phyloP scores from a whole-genome alignment of 2,113 vertebrate species.

The Hypanus sabinus region DNA sequence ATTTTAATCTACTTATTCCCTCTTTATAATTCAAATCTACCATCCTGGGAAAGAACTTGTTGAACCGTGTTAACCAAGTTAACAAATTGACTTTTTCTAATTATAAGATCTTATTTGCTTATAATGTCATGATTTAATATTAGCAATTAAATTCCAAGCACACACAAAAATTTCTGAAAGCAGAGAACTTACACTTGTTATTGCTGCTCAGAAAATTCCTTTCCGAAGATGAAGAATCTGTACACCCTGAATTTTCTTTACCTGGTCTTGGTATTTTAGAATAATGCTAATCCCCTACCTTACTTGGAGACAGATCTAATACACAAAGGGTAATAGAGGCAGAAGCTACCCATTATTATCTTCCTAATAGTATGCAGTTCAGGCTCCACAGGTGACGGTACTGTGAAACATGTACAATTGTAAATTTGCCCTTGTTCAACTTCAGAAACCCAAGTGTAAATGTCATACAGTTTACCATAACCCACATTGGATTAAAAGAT shows the following conservation, averaged over 20 bases:
- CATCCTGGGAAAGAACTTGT: too few species aligned
- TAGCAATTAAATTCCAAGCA: background rate
- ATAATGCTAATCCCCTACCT: background rate
- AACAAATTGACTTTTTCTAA: background rate
- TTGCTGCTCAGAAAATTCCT: background rate
- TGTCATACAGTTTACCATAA: background rate
- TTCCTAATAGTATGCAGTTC: too few species aligned
- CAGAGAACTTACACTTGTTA: background rate
- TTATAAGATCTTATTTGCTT: background rate
- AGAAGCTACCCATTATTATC: background rate
- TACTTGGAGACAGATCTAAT: background rate
- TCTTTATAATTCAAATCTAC: too few species aligned
- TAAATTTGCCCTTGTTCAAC: background rate
- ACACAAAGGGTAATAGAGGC: background rate
- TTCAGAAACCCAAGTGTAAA: background rate
- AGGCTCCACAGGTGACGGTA: background rate
- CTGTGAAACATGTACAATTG: background rate
- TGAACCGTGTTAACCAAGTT: background rate
- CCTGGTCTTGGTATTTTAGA: background rate
- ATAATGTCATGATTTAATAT: background rate
- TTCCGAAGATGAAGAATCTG: background rate
- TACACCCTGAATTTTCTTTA: background rate
- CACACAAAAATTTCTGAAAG: background rate
- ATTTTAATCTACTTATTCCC: too few species aligned
- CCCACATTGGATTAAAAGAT: background rate